A percentile compares a stretch with the other conserved stretches of the same genome.
phyloP scores from a whole-genome alignment of 2,113 vertebrate genomes.

The Diphyllodes magnificus region DNA sequence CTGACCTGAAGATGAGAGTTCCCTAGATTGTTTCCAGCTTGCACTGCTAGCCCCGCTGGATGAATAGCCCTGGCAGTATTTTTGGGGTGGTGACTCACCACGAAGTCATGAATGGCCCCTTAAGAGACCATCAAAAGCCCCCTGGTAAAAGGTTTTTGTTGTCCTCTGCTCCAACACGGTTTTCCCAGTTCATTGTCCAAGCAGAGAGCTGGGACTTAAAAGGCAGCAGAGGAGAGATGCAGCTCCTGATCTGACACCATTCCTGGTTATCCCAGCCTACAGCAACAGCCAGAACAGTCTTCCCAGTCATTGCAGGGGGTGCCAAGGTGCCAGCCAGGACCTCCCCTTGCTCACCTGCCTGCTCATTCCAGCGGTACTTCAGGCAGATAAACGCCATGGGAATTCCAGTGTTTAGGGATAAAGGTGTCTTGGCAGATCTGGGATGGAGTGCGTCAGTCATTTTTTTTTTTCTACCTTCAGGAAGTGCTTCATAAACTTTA shows the following conservation, averaged over 20 bases:
- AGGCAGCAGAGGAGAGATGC: not conserved
- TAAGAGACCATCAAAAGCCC: slow-evolving; percentile 4
- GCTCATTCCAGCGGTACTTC: not conserved
- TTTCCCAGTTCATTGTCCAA: not conserved
- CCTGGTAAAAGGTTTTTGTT: not conserved
- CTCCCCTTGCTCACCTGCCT: not conserved
- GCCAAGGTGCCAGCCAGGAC: not conserved
- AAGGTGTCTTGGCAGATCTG: not conserved
- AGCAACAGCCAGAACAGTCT: not conserved
- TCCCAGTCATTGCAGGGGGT: not conserved
- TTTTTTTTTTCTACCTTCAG: not conserved
- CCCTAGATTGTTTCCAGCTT: slow-evolving; percentile 70
- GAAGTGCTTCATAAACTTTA: not conserved
- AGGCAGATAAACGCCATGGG: not conserved
- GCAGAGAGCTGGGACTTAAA: not conserved
- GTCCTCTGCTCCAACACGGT: not conserved
- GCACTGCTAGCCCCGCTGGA: not conserved
- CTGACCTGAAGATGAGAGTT: slow-evolving; percentile 68
- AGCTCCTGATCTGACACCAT: not conserved
- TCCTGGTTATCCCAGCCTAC: not conserved
- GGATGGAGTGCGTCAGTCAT: too few species aligned
- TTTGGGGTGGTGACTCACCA: slow-evolving; percentile 59
- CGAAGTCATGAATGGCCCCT: slow-evolving; percentile 47
- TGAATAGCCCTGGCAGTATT: slow-evolving; percentile 54
- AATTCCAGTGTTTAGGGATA: not conserved